A percentile compares a stretch with the other conserved stretches of the same genome.
These are phyloP conservation scores for Pseudomyrmex sp. DNA, from an alignment of 1,140 invertebrate genomes.

Conservation along the genomic window DNA sequence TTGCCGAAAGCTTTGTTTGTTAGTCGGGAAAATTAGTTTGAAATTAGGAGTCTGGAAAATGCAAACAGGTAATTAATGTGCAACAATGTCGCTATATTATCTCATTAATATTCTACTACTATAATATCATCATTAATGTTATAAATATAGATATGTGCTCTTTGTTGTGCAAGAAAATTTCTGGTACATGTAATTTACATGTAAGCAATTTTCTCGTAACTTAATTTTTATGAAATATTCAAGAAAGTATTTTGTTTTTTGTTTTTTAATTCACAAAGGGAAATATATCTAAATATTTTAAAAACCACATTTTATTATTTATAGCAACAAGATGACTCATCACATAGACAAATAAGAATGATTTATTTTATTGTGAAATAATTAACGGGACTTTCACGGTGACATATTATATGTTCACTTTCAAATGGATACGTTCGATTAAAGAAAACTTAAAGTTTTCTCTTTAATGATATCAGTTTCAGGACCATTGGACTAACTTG, in stretches of 20 bases:
- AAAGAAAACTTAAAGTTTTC: background rate
- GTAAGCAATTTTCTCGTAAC: background rate
- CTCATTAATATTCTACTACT: background rate
- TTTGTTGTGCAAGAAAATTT: background rate
- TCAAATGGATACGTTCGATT: too few species aligned
- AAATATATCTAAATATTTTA: too few species aligned
- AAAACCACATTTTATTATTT: too few species aligned
- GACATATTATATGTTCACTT: too few species aligned
- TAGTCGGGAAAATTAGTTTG: background rate
- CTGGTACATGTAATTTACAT: background rate
- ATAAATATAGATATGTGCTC: too few species aligned
- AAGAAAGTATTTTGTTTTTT: too few species aligned
- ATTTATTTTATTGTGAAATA: too few species aligned
- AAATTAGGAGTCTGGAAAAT: background rate
- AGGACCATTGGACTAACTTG: background rate
- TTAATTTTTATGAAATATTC: too few species aligned
- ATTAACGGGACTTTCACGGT: too few species aligned
- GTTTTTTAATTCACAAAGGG: too few species aligned
- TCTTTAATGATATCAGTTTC: background rate
- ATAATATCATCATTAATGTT: constrained; percentile 11
- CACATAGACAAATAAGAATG: too few species aligned
- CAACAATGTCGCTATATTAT: background rate
- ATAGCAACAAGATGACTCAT: too few species aligned
- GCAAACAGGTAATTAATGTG: constrained; percentile 11
- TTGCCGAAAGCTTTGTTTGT: constrained; percentile 12